These are phyloP conservation scores for Micronisus gabar DNA, from an alignment of 2,113 vertebrate genomes.

Conservation along the genomic window DNA sequence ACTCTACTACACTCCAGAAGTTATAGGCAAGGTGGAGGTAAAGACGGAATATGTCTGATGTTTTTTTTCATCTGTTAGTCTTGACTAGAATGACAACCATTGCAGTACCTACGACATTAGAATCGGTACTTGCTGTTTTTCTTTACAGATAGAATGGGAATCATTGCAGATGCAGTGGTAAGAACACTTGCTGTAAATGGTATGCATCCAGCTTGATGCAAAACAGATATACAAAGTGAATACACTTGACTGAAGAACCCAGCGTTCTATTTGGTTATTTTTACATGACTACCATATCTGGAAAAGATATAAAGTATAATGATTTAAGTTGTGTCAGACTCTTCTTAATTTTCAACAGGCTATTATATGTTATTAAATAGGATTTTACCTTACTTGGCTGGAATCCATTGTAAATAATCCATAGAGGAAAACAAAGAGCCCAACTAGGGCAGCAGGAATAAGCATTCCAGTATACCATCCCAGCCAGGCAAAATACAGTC, in stretches of 20 bases:
- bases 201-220: not conserved
- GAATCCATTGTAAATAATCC: conserved; percentile 97
- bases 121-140: not conserved
- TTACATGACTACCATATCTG: not conserved
- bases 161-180: not conserved
- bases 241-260: not conserved
- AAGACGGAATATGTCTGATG: not conserved
- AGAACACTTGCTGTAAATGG: not conserved
- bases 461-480: conserved; percentile 99
- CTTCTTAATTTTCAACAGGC: not conserved
- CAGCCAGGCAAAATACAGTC: conserved; percentile 97
- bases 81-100: not conserved
- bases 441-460: conserved; percentile 94
- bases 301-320: not conserved
- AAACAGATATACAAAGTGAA: not conserved
- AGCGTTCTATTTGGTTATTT: not conserved
- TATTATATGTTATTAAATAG: not conserved
- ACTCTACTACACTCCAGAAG: not conserved
- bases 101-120: not conserved
- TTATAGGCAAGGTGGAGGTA: not conserved
- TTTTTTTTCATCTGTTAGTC: not conserved
- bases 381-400: conserved; percentile 94
- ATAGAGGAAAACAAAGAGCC: conserved; percentile 96
- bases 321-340: not conserved
- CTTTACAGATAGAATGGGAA: not conserved